phyloP scores from a whole-genome alignment of 1,140 invertebrate genomes.

The Wiebesia pumilae region DNA sequence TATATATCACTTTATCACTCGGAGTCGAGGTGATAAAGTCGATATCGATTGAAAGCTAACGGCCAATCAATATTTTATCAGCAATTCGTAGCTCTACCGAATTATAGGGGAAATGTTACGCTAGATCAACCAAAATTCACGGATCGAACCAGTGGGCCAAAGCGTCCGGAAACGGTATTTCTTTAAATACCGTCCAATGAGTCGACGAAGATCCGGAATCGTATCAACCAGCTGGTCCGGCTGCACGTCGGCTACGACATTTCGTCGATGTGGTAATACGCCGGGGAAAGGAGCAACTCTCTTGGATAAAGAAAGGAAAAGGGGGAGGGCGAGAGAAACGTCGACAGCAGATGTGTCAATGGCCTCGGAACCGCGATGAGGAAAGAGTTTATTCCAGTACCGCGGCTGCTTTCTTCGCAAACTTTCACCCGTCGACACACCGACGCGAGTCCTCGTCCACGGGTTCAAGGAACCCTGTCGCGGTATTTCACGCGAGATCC shows the following conservation, averaged over 20 bases:
- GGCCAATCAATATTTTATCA: too few relatives aligned
- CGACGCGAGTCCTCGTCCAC: neutral
- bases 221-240: neutral
- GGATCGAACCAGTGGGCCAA: too few relatives aligned
- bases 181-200: neutral
- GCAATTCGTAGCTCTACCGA: too few relatives aligned
- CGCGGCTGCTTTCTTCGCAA: conserved; percentile 67
- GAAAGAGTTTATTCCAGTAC: conserved; percentile 38
- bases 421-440: conserved; percentile 63
- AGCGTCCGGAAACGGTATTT: too few relatives aligned
- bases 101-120: too few relatives aligned
- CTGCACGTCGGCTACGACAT: neutral
- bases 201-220: conserved; percentile 3
- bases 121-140: too few relatives aligned
- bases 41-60: too few relatives aligned
- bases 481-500: neutral
- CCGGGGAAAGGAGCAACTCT: neutral
- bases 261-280: conserved; percentile 8
- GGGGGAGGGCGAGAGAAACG: conserved; percentile 45
- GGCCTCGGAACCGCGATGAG: conserved; percentile 52
- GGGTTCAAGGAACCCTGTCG: conserved; percentile 62
- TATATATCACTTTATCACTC: too few relatives aligned
- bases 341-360: conserved; percentile 56
- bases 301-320: conserved; percentile 6
- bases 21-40: too few relatives aligned